phyloP scores from a whole-genome alignment of 2,888 invertebrate species.

The Epinotia nisella region DNA sequence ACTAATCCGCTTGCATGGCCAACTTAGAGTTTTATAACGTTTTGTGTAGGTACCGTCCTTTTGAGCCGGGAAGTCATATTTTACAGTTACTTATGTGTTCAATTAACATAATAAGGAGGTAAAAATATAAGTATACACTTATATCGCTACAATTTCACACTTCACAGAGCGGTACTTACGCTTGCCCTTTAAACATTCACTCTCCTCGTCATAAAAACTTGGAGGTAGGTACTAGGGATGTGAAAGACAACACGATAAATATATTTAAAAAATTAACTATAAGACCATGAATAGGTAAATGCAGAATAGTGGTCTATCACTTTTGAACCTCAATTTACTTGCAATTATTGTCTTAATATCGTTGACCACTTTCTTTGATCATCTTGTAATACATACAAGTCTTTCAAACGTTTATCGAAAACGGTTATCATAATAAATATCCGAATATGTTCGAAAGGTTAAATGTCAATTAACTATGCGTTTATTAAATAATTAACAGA shows the following conservation, averaged over 20 bases:
- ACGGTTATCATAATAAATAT: neutral
- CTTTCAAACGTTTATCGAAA: neutral
- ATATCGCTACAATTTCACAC: neutral
- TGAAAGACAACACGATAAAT: neutral
- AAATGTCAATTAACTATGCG: neutral
- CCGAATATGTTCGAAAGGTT: neutral
- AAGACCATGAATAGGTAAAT: no score
- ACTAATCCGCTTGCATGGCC: no score
- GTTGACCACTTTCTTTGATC: neutral
- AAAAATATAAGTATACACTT: neutral
- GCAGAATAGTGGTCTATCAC: no score
- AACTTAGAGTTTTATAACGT: no score
- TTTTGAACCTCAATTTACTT: neutral
- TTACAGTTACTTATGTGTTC: neutral
- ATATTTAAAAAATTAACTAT: no score
- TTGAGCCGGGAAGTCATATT: neutral
- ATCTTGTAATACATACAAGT: neutral
- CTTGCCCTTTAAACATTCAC: neutral
- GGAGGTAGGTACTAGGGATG: neutral
- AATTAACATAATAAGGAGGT: no score
- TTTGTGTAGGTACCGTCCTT: no score
- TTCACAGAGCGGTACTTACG: neutral
- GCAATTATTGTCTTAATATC: neutral
- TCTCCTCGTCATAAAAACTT: neutral
- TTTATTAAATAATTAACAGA: neutral